Conservation (phyloP, 2,888 invertebrate species). For the Epirrhoe alternata region DNA sequence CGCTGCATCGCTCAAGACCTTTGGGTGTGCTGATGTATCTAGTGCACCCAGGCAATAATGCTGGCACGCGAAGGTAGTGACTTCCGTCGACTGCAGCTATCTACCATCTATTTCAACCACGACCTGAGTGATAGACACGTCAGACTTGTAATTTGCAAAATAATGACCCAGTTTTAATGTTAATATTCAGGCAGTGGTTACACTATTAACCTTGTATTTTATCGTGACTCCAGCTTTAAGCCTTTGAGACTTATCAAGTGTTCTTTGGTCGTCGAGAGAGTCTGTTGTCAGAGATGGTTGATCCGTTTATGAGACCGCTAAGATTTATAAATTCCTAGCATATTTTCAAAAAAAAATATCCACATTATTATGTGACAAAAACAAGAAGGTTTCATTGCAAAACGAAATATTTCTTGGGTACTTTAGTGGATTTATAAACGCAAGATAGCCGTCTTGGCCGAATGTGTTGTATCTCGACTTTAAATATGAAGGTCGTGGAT, state of each 20-base stretch:
- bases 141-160: constrained; percentile 31
- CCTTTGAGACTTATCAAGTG: background rate
- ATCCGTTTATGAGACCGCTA: too few relatives aligned
- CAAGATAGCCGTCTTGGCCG: too few relatives aligned
- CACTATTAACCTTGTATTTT: background rate
- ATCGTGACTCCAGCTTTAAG: background rate
- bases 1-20: constrained; percentile 46
- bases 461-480: too few relatives aligned
- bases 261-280: background rate
- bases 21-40: constrained; percentile 45
- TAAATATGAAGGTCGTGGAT: too few relatives aligned
- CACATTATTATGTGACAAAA: too few relatives aligned
- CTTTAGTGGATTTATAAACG: too few relatives aligned
- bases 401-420: too few relatives aligned
- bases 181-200: background rate
- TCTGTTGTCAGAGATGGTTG: constrained; percentile 4
- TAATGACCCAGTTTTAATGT: constrained; percentile 15
- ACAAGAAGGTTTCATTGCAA: too few relatives aligned
- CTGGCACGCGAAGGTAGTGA: constrained; percentile 58
- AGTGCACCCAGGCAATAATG: constrained; percentile 56
- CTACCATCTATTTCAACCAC: constrained; percentile 51
- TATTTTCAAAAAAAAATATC: too few relatives aligned
- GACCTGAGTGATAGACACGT: constrained; percentile 36
- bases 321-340: too few relatives aligned
- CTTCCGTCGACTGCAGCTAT: constrained; percentile 56